Percentiles rank a stretch among this genome's conserved stretches.
Evolutionary conservation across 53 echinoderm and acorn worm genomes (phyloP).

Genomic region (Echinarachnius parma): DNA sequence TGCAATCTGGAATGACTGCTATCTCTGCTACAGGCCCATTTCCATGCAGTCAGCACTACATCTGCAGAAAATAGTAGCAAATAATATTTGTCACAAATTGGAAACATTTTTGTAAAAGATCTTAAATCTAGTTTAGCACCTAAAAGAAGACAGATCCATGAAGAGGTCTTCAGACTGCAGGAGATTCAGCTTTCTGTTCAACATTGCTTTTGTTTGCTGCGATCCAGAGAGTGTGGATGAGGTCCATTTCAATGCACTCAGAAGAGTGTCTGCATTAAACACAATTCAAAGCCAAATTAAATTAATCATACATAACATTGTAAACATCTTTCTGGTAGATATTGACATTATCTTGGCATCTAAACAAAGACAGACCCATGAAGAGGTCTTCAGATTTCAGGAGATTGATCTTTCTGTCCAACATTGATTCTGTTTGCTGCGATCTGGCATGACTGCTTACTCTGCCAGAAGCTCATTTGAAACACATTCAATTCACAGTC

Average conservation of each 20-base stretch:
- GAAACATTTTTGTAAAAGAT: background rate
- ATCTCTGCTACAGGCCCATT: background rate
- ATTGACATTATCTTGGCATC: too few relatives aligned
- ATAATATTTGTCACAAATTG: background rate
- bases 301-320: background rate
- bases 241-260: background rate
- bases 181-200: background rate
- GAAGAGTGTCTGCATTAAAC: background rate
- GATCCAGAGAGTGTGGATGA: background rate
- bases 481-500: too few relatives aligned
- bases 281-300: background rate
- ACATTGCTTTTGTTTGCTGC: background rate
- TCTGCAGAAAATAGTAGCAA: background rate
- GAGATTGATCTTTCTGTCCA: background rate
- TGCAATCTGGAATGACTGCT: background rate
- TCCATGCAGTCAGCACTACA: background rate
- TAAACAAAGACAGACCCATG: slow-evolving; percentile 40
- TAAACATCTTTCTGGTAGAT: background rate
- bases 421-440: too few relatives aligned
- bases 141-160: slow-evolving; percentile 41
- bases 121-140: too few relatives aligned
- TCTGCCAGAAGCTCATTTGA: too few relatives aligned
- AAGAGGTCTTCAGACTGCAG: background rate
- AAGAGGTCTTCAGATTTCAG: background rate
- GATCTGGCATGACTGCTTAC: too few relatives aligned